Percentiles rank a stretch among this genome's conserved stretches.
phyloP scores from a whole-genome alignment of 2,113 vertebrate genomes.

The Ceyx melanurus region DNA sequence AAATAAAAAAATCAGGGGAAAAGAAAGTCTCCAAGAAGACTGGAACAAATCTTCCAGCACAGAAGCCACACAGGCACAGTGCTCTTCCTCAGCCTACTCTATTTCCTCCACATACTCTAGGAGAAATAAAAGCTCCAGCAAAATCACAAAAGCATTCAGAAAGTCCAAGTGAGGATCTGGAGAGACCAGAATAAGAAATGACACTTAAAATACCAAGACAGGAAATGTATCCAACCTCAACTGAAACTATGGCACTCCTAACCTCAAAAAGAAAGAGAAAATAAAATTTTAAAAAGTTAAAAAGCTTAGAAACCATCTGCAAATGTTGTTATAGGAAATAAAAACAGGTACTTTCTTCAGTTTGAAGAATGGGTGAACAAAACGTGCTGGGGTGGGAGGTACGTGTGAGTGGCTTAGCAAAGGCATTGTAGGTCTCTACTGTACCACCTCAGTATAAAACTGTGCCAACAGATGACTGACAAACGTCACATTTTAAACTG shows the following conservation, averaged over 20 bases:
- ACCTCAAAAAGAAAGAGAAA: background rate
- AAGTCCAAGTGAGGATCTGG: background rate
- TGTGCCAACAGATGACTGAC: background rate
- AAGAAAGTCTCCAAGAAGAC: background rate
- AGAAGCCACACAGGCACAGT: rapidly evolving
- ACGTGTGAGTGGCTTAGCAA: background rate
- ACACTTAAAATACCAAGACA: background rate
- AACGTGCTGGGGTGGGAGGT: rapidly evolving
- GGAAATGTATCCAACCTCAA: background rate
- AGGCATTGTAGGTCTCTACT: background rate
- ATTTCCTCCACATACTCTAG: background rate
- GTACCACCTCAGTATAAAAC: background rate
- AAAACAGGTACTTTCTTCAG: background rate
- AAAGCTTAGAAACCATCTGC: background rate
- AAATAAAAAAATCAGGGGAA: background rate
- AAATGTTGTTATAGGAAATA: background rate
- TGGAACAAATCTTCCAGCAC: background rate
- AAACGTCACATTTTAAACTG: background rate
- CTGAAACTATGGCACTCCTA: background rate
- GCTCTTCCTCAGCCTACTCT: background rate
- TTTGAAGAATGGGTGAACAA: background rate
- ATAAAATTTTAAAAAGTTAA: background rate
- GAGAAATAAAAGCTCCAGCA: background rate
- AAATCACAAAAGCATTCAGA: background rate
- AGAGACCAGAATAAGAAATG: background rate